phyloP scores from a whole-genome alignment of 1,140 invertebrate genomes.

The Hetaerina americana region DNA sequence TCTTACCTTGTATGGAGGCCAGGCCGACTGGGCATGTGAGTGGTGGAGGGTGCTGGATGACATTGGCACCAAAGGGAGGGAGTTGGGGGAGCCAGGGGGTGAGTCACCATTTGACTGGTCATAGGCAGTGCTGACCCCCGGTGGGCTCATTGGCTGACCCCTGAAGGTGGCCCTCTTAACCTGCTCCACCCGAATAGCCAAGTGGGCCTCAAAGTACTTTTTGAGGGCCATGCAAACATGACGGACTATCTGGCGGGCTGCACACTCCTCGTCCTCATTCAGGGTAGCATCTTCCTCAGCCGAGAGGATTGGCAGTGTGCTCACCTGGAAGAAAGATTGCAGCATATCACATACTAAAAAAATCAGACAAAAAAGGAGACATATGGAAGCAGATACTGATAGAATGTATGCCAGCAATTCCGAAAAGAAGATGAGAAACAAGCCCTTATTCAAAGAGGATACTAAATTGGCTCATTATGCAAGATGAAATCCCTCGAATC shows the following conservation, averaged over 20 bases:
- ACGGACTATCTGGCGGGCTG: slow-evolving; percentile 83
- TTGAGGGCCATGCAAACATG: slow-evolving; percentile 86
- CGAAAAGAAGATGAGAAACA: slow-evolving; percentile 1
- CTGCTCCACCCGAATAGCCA: slow-evolving; percentile 70
- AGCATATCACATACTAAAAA: slow-evolving; percentile 11
- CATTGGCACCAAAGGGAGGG: neutral
- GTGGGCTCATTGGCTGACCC: slow-evolving; percentile 17
- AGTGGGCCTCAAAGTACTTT: slow-evolving; percentile 83
- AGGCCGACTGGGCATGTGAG: neutral
- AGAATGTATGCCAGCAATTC: slow-evolving; percentile 5
- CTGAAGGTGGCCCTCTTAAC: slow-evolving; percentile 47
- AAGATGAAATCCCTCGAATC: too few species aligned
- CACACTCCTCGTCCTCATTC: slow-evolving; percentile 83
- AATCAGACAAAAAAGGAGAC: slow-evolving; percentile 5
- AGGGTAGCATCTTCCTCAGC: slow-evolving; percentile 47
- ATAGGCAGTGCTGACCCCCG: neutral
- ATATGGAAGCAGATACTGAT: slow-evolving; percentile 5
- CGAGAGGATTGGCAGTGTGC: slow-evolving; percentile 65
- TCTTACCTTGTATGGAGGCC: neutral
- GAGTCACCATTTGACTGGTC: neutral
- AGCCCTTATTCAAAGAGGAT: too few species aligned
- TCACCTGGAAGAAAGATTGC: slow-evolving; percentile 50
- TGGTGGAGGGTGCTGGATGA: neutral
- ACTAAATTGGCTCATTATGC: too few species aligned
- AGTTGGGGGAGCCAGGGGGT: neutral